A percentile compares a stretch with the other conserved stretches of the same genome.
phyloP scores from a whole-genome alignment of 2,113 vertebrate genomes.

The Lasiurus borealis region DNA sequence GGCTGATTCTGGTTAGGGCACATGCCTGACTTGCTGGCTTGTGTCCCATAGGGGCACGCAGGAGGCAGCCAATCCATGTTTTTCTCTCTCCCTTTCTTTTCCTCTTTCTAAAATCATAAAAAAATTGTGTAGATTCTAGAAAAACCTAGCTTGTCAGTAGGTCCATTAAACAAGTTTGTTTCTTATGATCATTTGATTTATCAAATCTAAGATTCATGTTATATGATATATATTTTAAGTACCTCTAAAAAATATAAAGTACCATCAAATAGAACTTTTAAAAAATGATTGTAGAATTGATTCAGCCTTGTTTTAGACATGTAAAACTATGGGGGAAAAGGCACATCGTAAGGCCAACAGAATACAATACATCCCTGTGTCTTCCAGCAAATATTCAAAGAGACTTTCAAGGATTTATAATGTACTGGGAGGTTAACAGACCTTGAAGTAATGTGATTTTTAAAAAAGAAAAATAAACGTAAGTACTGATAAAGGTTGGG shows the following conservation, averaged over 20 bases:
- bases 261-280: not conserved
- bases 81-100: too few species aligned
- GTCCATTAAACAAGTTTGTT: not conserved
- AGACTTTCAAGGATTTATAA: not conserved
- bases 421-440: not conserved
- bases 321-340: not conserved
- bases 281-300: not conserved
- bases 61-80: too few species aligned
- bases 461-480: not conserved
- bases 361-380: not conserved
- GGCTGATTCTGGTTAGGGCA: too few species aligned
- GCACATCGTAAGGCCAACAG: not conserved
- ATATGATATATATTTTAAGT: not conserved
- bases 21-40: too few species aligned
- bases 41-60: too few species aligned
- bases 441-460: not conserved
- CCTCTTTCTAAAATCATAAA: too few species aligned
- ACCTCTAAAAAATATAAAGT: not conserved
- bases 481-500: not conserved
- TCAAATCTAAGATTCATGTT: not conserved
- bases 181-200: not conserved
- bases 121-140: not conserved
- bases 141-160: not conserved
- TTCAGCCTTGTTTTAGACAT: not conserved
- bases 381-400: not conserved